phyloP scores from a whole-genome alignment of 35 echinoderm and acorn worm species.

The Eucidaris tribuloides region DNA sequence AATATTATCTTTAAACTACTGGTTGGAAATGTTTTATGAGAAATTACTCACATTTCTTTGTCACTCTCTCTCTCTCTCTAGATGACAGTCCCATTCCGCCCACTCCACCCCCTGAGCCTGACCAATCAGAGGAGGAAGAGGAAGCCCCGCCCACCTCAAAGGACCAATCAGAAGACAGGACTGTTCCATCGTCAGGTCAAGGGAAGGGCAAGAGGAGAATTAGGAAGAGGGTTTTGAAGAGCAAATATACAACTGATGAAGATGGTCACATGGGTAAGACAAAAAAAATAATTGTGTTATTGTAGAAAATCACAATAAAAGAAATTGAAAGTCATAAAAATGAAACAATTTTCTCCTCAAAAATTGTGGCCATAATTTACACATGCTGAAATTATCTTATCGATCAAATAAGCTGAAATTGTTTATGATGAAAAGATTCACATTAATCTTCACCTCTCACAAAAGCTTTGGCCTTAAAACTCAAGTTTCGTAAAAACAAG shows the following conservation, averaged over 20 bases:
- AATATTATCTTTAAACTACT: neutral
- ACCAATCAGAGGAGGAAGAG: slow-evolving; percentile 17
- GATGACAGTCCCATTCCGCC: slow-evolving; percentile 64
- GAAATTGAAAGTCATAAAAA: too few species aligned
- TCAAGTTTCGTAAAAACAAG: too few species aligned
- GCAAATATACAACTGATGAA: slow-evolving; percentile 44
- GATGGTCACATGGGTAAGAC: slow-evolving; percentile 66
- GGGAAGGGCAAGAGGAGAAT: slow-evolving; percentile 22
- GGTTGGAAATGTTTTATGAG: neutral
- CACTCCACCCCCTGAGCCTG: slow-evolving; percentile 20
- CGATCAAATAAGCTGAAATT: too few species aligned
- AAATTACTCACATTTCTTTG: neutral
- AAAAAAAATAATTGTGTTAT: neutral
- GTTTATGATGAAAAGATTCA: too few species aligned
- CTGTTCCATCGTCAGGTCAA: neutral
- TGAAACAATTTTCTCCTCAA: too few species aligned
- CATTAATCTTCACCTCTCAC: too few species aligned
- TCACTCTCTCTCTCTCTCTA: neutral
- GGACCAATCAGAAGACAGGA: slow-evolving; percentile 1
- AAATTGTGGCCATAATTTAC: too few species aligned
- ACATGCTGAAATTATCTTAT: too few species aligned
- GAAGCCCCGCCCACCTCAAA: neutral
- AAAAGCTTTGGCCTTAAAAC: too few species aligned
- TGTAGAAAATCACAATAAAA: too few species aligned
- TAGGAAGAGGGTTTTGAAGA: slow-evolving; percentile 48